Base-by-base conservation (phyloP, 2,888 invertebrate species). In the Netelia inedita region DNA sequence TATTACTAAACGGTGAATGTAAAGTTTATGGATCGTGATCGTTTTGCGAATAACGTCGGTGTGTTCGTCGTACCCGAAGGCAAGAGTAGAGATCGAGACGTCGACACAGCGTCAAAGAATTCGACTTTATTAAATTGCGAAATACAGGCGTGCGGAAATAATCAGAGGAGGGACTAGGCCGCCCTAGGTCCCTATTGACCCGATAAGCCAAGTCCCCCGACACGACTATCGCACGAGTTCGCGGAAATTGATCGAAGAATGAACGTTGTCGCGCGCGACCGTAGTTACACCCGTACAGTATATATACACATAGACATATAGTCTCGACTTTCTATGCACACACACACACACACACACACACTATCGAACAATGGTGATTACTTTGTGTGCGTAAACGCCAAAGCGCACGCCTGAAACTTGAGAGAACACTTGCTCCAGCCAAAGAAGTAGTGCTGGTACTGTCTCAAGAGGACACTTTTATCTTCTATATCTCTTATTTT, bases 151-250 rank as follows among this genome's bases (percentile, higher is more conserved):
- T n/a, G 21, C 3, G 53, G 35, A 46, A 2, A 10, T 14, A 46
- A 46, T 46, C 11, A 46, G 55, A 65, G 50, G 66, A 23, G 73
- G 79, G 83, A 83, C 79, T 79, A 83, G 79, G 79, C 71, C 74
- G 69, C 57, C 55, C 80, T 72, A 21, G 71, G 76, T 78, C 69
- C 81, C 80, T 84, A 84, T 84, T 81, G 84, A 84, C 83, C 83
- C 83, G 83, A 83, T 80, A 80, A 84, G 79, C 74, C 78, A 74
- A 80, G 76, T 80, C 61, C 75, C 79, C 46, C 55, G 14, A 21
- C 46, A 19, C 57, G 41, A 79, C 65, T 66, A 79, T 71, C 53
- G 53, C 68, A 46, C 66, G 53, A 68, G 41, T 71, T 75, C 57
- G 71, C 61, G 65, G 14, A 74, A 84, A 84, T 84, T 80, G 80